phyloP scores from a whole-genome alignment of 1,140 invertebrate genomes.

The Solenopsis fugax region DNA sequence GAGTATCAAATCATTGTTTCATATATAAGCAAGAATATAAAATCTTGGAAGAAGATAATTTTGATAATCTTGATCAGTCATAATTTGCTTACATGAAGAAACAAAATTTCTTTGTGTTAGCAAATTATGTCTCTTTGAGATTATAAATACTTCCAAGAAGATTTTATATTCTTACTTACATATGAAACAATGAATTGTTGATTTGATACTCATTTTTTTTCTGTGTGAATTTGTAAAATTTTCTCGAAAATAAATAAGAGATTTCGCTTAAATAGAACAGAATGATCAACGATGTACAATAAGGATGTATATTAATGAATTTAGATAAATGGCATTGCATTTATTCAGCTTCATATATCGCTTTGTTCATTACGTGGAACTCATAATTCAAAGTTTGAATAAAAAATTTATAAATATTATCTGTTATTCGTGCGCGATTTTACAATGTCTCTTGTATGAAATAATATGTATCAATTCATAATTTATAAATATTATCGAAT shows the following conservation, averaged over 20 bases:
- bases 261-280: background rate
- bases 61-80: too few relatives aligned
- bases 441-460: conserved; percentile 6
- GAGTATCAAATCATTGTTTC: too few relatives aligned
- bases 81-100: too few relatives aligned
- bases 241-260: background rate
- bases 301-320: conserved; percentile 25
- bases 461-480: background rate
- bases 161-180: too few relatives aligned
- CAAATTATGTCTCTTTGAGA: too few relatives aligned
- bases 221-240: background rate
- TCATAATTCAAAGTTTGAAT: conserved; percentile 3
- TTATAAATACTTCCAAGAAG: too few relatives aligned
- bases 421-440: background rate
- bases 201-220: too few relatives aligned
- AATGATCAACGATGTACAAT: background rate
- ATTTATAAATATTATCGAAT: conserved; percentile 15
- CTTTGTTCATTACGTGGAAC: conserved; percentile 2
- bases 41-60: too few relatives aligned
- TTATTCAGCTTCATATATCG: background rate
- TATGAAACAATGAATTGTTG: too few relatives aligned
- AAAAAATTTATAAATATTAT: conserved; percentile 15
- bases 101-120: too few relatives aligned
- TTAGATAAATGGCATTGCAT: background rate
- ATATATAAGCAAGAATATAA: too few relatives aligned